Conservation (phyloP, 2,888 invertebrate species). For the Matsumyia berberina region DNA sequence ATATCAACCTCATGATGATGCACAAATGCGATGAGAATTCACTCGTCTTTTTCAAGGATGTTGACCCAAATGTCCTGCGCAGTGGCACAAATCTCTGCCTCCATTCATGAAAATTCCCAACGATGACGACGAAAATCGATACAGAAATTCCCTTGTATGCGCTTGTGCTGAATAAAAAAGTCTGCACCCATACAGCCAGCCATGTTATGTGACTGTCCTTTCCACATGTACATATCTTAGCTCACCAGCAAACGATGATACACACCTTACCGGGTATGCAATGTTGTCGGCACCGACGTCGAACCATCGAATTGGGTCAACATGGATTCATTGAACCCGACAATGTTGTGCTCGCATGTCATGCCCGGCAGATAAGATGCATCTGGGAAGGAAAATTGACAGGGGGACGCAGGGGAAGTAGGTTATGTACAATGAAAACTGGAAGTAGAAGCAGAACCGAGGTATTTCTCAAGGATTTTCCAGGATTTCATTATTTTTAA, state of each 20-base stretch:
- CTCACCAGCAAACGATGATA: conserved; percentile 22
- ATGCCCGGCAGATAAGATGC: conserved; percentile 2
- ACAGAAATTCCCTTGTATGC: conserved; percentile 32
- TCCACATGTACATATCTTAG: not conserved
- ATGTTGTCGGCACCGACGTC: conserved; percentile 67
- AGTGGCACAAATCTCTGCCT: conserved; percentile 62
- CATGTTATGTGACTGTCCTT: conserved; percentile 24
- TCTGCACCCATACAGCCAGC: conserved; percentile 23
- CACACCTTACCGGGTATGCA: conserved; percentile 69
- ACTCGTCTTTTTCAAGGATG: conserved; percentile 79
- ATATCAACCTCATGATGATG: not conserved
- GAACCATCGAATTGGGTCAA: conserved; percentile 60
- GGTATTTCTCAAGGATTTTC: conserved; percentile 52
- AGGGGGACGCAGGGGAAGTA: not conserved
- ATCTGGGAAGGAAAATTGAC: not conserved
- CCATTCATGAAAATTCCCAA: conserved; percentile 69
- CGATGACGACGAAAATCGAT: conserved; percentile 70
- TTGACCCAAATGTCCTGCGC: conserved; percentile 83
- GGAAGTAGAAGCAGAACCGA: conserved; percentile 21
- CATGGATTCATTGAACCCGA: conserved; percentile 68
- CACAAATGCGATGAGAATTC: conserved; percentile 22
- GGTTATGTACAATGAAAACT: not conserved
- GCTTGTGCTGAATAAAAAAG: conserved; percentile 64
- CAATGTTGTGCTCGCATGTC: conserved; percentile 32
- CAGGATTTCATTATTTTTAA: conserved; percentile 4